Base-by-base conservation (phyloP, 2,888 invertebrate genomes). In the Geophilus truncorum region DNA sequence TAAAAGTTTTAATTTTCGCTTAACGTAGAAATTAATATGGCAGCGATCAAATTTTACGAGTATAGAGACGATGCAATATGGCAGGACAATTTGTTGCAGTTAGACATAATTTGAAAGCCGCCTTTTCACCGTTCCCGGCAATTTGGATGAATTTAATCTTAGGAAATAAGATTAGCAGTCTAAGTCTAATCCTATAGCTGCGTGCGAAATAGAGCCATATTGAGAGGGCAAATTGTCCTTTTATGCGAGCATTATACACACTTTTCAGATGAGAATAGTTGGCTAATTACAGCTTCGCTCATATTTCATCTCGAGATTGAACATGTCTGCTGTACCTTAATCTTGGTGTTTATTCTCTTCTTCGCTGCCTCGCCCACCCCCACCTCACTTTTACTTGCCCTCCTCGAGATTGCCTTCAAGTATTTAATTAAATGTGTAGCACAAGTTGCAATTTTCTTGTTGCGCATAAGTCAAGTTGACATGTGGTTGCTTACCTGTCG, bases 221-320 rank as follows among this genome's bases (percentile, higher is more conserved):
- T 70, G 70, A 70, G 70, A 70, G 25, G 70, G 28, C 70, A 70
- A 70, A 70, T 70, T 70, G 70, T 70, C 70, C 15, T 70, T 70
- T 70, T 70, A 70, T 70, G 70, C n/a, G 70, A 10, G 70, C 70
- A 70, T 70, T 70, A 70, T 28, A 70, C 70, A 28, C 70, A 70
- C 57, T 70, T 70, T 6, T 28, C n/a, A 70, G 70, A 70, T 70
- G 70, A 70, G 70, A 70, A 70, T 70, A 25, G 28, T 70, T 28
- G 70, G 70, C 70, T 70, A 70, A 70, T 70, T 70, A 70, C 70
- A 70, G 70, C 70, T 70, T 70, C 70, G 28, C 70, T 70, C 70
- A 70, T 70, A 70, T 70, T 70, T 70, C 70, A 70, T 70, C 70
- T 28, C 25, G 25, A 70, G 70, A 70, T 70, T 70, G 70, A 70